These are phyloP conservation scores for Nesoenas mayeri DNA, from an alignment of 2,113 vertebrate species.

Conservation along the genomic window DNA sequence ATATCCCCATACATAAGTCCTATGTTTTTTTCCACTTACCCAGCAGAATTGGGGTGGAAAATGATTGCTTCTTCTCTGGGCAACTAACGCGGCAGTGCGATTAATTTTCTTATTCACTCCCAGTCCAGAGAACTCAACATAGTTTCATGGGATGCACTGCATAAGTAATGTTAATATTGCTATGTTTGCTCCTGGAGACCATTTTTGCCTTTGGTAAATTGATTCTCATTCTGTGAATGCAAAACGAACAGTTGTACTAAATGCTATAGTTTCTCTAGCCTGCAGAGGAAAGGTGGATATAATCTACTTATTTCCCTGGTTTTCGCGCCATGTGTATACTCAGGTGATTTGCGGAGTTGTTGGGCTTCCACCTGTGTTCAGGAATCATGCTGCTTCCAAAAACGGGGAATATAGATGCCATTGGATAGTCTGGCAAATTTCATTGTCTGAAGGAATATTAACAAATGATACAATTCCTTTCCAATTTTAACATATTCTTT, in stretches of 20 bases:
- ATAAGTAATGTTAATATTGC: neutral
- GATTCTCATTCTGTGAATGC: neutral
- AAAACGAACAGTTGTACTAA: neutral
- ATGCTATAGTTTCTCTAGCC: neutral
- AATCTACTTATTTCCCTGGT: neutral
- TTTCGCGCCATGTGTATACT: fast-evolving
- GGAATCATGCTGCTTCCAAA: neutral
- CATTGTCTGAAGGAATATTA: neutral
- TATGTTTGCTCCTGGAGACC: neutral
- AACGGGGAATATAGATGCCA: neutral
- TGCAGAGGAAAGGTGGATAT: neutral
- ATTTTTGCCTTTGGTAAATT: neutral
- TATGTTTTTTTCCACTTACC: neutral
- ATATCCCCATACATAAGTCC: neutral
- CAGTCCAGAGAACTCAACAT: neutral
- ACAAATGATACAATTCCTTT: neutral
- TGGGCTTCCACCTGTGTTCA: neutral
- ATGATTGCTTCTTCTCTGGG: neutral
- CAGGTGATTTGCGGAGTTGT: neutral
- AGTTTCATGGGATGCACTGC: neutral
- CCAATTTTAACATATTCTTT: neutral
- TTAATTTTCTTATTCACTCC: neutral
- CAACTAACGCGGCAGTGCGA: neutral
- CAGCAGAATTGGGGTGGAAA: neutral
- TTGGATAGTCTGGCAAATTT: neutral